Conservation (phyloP, 30 jellyfish, hydroid and myxozoan genomes). For the Phacellophora camtschatica region DNA sequence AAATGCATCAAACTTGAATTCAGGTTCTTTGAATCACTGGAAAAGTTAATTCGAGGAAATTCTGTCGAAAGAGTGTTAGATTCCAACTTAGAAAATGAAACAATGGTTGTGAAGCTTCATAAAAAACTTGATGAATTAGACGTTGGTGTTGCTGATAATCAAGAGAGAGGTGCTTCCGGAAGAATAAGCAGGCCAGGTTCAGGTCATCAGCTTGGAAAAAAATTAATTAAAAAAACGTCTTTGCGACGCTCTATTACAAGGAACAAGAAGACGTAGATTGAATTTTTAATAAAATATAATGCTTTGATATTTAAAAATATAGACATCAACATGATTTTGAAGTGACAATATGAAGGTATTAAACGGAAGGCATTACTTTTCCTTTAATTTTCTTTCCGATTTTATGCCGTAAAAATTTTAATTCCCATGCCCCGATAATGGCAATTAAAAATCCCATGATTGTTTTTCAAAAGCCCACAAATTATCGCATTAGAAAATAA, state of each 20-base stretch:
- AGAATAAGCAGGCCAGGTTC: neutral
- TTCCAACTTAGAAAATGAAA: conserved; percentile 39
- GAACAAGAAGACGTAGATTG: no score
- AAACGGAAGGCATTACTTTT: no score
- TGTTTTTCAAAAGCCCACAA: no score
- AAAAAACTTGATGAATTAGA: conserved; percentile 17
- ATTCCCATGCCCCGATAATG: no score
- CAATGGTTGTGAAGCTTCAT: conserved; percentile 30
- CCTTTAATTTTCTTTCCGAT: no score
- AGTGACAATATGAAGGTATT: no score
- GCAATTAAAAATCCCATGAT: no score
- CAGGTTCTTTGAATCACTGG: neutral
- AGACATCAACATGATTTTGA: no score
- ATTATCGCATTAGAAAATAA: no score
- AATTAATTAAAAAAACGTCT: neutral
- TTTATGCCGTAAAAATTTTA: no score
- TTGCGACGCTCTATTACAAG: conserved; percentile 6
- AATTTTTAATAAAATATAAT: no score
- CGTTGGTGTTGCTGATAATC: neutral
- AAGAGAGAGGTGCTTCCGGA: neutral
- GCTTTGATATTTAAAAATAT: no score
- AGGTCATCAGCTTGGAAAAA: neutral
- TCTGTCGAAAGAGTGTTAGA: conserved; percentile 57
- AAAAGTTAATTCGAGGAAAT: conserved; percentile 1
- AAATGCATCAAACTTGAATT: neutral